phyloP scores from a whole-genome alignment of 1,140 invertebrate genomes.

The Pteromalus puparum region DNA sequence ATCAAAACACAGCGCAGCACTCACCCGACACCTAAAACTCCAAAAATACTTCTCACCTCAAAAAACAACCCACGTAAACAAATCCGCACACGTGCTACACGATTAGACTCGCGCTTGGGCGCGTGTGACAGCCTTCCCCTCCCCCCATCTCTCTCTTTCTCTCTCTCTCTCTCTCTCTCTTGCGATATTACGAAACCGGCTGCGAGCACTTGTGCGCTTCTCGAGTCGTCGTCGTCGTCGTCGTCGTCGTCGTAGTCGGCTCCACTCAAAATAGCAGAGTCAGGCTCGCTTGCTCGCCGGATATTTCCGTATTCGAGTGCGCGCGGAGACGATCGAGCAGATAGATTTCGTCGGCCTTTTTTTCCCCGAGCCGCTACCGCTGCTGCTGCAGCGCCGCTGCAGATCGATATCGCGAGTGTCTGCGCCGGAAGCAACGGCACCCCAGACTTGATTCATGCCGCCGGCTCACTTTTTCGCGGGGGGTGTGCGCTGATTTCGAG shows the following conservation, averaged over 20 bases:
- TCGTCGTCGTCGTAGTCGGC: too few species aligned
- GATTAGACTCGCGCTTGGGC: background rate
- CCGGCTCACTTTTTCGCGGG: background rate
- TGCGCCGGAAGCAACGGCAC: background rate
- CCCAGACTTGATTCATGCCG: background rate
- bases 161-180: background rate
- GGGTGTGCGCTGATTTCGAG: background rate
- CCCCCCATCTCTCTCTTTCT: background rate
- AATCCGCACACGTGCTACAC: background rate
- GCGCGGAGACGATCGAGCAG: constrained; percentile 1
- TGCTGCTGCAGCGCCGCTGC: background rate
- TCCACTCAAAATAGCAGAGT: constrained; percentile 1
- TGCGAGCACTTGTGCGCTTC: constrained; percentile 10
- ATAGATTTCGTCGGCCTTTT: constrained; percentile 1
- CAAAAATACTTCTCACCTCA: background rate
- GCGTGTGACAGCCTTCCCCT: background rate
- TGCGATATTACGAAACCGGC: background rate
- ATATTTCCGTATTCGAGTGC: background rate
- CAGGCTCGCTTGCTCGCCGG: background rate
- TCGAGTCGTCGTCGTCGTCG: background rate
- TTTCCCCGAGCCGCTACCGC: background rate
- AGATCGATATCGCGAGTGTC: constrained; percentile 2
- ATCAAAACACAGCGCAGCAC: too few species aligned
- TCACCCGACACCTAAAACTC: background rate
- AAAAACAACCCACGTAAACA: constrained; percentile 1